Conservation (phyloP, 2,113 vertebrate genomes). For the Mormyrus lacerda region DNA sequence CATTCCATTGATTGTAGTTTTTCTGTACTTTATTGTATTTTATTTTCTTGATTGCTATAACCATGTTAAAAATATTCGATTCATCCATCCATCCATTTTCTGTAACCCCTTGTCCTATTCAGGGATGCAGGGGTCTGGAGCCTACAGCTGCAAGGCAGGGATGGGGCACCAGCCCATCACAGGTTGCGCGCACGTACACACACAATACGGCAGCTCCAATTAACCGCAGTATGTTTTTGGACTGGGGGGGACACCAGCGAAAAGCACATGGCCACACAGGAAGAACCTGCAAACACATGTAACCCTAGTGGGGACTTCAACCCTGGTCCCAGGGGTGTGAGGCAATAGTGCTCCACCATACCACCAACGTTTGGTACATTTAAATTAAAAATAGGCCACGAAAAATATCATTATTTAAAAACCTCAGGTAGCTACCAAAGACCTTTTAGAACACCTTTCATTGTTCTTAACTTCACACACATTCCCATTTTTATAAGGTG, state of each 20-base stretch:
- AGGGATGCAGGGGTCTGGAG: background rate
- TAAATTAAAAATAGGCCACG: background rate
- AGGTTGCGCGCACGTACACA: background rate
- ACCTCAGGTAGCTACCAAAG: background rate
- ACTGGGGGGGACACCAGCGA: too few species aligned
- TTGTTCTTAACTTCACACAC: too few species aligned
- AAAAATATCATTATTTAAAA: background rate
- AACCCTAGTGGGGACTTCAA: too few species aligned
- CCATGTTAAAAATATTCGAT: background rate
- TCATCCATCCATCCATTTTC: background rate
- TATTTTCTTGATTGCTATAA: background rate
- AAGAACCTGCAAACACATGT: background rate
- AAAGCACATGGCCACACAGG: background rate
- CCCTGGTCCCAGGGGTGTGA: too few species aligned
- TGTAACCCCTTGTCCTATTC: background rate
- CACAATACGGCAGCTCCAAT: background rate
- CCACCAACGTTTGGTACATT: background rate
- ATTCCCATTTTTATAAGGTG: too few species aligned
- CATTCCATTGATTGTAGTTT: background rate
- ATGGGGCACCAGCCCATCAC: background rate
- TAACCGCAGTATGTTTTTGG: background rate
- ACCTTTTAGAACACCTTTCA: background rate
- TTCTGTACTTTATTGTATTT: background rate
- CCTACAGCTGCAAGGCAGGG: background rate
- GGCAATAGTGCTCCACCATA: background rate